Percentiles rank a stretch among this genome's conserved stretches.
These are phyloP conservation scores for Lucifuga dentata DNA, from an alignment of 2,113 vertebrate species.

Conservation along the genomic window DNA sequence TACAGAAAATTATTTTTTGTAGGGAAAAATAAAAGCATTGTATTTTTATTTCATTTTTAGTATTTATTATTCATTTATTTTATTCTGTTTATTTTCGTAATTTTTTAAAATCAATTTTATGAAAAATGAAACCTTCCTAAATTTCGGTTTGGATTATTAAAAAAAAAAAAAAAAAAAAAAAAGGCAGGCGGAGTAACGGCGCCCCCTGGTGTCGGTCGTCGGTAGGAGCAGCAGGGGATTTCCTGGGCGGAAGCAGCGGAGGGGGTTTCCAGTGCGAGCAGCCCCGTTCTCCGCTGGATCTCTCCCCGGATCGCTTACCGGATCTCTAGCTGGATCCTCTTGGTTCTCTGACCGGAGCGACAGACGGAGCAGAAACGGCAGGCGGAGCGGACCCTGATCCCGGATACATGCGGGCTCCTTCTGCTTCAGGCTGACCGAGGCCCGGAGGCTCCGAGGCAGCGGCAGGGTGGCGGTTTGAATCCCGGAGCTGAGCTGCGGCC, in stretches of 20 bases:
- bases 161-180: too few relatives aligned
- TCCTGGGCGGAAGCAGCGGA: slow-evolving; percentile 85
- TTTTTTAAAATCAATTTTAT: too few relatives aligned
- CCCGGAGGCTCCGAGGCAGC: slow-evolving; percentile 50
- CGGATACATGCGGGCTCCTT: slow-evolving; percentile 55
- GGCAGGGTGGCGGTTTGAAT: slow-evolving; percentile 64
- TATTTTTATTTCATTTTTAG: too few relatives aligned
- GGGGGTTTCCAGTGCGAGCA: slow-evolving; percentile 82
- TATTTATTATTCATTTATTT: too few relatives aligned
- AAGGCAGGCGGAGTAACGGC: slow-evolving; percentile 24
- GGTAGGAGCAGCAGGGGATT: slow-evolving; percentile 77
- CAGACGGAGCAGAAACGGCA: not conserved
- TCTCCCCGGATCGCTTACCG: not conserved
- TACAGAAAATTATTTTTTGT: too few relatives aligned
- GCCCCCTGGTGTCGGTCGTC: slow-evolving; percentile 42
- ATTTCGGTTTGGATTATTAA: too few relatives aligned
- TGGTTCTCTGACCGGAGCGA: not conserved
- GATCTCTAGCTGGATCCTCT: slow-evolving; percentile 31
- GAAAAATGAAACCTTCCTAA: too few relatives aligned
- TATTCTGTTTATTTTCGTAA: too few relatives aligned
- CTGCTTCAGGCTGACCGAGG: not conserved
- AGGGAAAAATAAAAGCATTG: too few relatives aligned
- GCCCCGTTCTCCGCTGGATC: slow-evolving; percentile 65
- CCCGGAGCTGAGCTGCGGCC: slow-evolving; percentile 63
- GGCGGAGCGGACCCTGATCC: not conserved